Percentiles rank a stretch among this genome's conserved stretches.
Evolutionary conservation across 2,113 vertebrate species (phyloP).

Genomic region (Sciurus niger): DNA sequence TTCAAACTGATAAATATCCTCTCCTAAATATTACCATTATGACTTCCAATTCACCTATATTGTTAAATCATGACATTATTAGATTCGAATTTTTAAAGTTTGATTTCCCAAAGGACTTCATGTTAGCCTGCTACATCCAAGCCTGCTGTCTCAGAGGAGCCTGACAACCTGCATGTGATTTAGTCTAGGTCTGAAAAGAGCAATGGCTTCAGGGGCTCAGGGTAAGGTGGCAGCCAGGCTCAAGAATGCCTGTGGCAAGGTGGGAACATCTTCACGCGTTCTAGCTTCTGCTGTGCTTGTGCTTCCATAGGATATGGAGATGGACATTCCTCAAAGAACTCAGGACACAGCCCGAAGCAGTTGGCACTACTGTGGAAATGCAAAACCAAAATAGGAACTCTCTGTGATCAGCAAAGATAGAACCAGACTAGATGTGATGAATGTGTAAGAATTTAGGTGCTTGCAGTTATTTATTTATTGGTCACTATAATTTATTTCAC

Average conservation of each 20-base stretch:
- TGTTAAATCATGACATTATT: neutral
- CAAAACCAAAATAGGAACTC: neutral
- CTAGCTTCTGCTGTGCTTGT: neutral
- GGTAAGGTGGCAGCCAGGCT: neutral
- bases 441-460: neutral
- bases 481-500: neutral
- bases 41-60: neutral
- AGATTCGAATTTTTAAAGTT: neutral
- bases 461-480: neutral
- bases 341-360: neutral
- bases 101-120: conserved; percentile 1
- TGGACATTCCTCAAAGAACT: neutral
- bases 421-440: neutral
- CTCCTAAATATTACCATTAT: neutral
- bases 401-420: neutral
- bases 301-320: neutral
- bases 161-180: neutral
- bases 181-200: neutral
- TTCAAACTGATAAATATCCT: neutral
- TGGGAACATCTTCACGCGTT: neutral
- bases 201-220: neutral
- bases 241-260: neutral
- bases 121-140: neutral
- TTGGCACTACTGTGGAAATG: neutral
- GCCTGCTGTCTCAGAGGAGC: neutral